phyloP scores from a whole-genome alignment of 2,888 invertebrate genomes.

The Ophioninae sp. region DNA sequence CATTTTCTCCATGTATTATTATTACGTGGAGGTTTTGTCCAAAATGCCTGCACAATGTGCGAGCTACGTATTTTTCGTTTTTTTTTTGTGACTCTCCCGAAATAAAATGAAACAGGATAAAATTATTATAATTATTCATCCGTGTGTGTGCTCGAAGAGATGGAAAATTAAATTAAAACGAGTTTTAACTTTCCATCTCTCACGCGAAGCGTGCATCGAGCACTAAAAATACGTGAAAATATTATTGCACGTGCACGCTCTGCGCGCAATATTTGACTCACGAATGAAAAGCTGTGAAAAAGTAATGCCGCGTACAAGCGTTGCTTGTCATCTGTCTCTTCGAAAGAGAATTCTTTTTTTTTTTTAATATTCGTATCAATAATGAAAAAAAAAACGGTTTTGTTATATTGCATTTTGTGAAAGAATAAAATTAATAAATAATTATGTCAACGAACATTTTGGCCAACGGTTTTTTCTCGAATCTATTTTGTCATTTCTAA shows the following conservation, averaged over 20 bases:
- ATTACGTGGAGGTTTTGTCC: conserved; percentile 55
- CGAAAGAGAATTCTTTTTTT: neutral
- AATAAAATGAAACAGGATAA: conserved; percentile 20
- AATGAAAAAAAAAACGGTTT: neutral
- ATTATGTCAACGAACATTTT: neutral
- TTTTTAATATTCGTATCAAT: neutral
- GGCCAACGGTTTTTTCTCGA: neutral
- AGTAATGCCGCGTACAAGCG: conserved; percentile 18
- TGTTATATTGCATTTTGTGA: no score
- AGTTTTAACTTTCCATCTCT: conserved; percentile 30
- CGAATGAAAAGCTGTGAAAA: conserved; percentile 29
- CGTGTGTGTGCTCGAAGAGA: conserved; percentile 48
- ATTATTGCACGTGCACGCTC: neutral
- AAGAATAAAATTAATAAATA: no score
- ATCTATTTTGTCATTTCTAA: neutral
- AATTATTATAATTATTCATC: conserved; percentile 54
- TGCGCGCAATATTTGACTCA: conserved; percentile 24
- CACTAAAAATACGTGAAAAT: conserved; percentile 22
- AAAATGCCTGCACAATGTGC: conserved; percentile 21
- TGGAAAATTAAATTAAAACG: conserved; percentile 51
- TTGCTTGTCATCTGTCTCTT: neutral
- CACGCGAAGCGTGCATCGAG: conserved; percentile 14
- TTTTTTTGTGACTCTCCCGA: conserved; percentile 18
- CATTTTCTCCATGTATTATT: conserved; percentile 34
- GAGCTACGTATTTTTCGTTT: neutral